Evolutionary conservation across 1,140 invertebrate genomes (phyloP).

Genomic region (Anoplophora glabripennis): DNA sequence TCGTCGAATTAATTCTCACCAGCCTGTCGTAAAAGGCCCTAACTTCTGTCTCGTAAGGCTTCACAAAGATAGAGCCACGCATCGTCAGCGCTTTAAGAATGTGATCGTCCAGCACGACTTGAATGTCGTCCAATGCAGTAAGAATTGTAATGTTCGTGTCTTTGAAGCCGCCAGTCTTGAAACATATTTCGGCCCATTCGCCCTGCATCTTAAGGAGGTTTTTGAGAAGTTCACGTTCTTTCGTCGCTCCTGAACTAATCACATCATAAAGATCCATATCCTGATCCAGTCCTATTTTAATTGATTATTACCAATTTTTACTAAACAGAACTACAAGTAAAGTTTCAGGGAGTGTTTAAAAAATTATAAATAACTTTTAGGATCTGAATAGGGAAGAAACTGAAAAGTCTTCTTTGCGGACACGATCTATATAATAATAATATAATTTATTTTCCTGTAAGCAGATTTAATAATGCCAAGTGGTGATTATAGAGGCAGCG

Average conservation of each 20-base stretch:
- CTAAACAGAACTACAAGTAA: too few species aligned
- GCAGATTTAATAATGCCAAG: too few species aligned
- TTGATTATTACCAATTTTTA: too few species aligned
- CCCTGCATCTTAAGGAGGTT: constrained; percentile 78
- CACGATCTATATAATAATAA: too few species aligned
- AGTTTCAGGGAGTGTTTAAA: too few species aligned
- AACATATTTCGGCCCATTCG: constrained; percentile 80
- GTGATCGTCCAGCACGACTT: constrained; percentile 80
- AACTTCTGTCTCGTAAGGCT: constrained; percentile 79
- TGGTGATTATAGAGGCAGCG: too few species aligned
- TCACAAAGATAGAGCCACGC: constrained; percentile 88
- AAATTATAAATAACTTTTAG: too few species aligned
- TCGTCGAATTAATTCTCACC: constrained; percentile 70
- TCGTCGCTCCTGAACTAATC: constrained; percentile 85
- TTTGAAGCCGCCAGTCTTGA: constrained; percentile 70
- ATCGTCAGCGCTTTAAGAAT: constrained; percentile 85
- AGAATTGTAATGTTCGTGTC: constrained; percentile 78
- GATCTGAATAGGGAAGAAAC: too few species aligned
- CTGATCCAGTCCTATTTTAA: constrained; percentile 60
- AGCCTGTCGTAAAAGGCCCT: constrained; percentile 81
- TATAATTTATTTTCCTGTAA: too few species aligned
- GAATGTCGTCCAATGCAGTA: constrained; percentile 79
- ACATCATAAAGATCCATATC: constrained; percentile 79
- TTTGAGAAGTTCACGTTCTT: constrained; percentile 79
- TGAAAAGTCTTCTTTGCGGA: too few species aligned